Conservation (phyloP, 2,797 vertebrate genomes). For the Poecilia picta region DNA sequence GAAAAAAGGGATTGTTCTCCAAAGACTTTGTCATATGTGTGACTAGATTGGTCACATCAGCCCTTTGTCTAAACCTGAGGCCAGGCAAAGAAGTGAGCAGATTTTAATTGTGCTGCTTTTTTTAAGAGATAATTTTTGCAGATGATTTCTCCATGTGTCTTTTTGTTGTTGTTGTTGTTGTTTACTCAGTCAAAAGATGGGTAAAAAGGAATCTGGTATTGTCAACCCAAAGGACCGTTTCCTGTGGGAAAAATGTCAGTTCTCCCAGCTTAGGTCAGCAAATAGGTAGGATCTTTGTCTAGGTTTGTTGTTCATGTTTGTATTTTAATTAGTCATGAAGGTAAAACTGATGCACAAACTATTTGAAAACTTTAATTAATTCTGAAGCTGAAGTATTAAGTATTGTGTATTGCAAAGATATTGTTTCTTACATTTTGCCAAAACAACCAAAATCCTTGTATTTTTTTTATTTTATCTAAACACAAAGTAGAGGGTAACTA, state of each 20-base stretch:
- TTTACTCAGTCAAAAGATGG: slow-evolving; percentile 69
- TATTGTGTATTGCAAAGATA: background rate
- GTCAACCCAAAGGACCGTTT: slow-evolving; percentile 56
- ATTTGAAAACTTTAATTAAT: background rate
- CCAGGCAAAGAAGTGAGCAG: slow-evolving; percentile 32
- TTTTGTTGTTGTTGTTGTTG: slow-evolving; percentile 20
- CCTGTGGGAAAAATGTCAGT: slow-evolving; percentile 67
- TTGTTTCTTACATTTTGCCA: background rate
- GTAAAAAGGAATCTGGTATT: slow-evolving; percentile 63
- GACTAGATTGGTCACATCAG: background rate
- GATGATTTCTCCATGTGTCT: slow-evolving; percentile 54
- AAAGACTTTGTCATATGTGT: background rate
- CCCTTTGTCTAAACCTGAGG: background rate
- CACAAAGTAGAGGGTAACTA: background rate
- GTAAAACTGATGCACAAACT: background rate
- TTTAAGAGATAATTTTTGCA: slow-evolving; percentile 26
- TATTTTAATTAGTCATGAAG: slow-evolving; percentile 14
- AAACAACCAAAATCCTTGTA: background rate
- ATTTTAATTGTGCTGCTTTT: background rate
- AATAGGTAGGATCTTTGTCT: slow-evolving; percentile 48
- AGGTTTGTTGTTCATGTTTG: slow-evolving; percentile 41
- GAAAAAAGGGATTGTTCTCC: background rate
- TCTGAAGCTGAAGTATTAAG: background rate
- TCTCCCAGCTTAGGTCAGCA: slow-evolving; percentile 73
- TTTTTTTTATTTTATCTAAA: background rate